Conservation (phyloP, 2,888 invertebrate genomes). For the Acanthosepion pharaonis region DNA sequence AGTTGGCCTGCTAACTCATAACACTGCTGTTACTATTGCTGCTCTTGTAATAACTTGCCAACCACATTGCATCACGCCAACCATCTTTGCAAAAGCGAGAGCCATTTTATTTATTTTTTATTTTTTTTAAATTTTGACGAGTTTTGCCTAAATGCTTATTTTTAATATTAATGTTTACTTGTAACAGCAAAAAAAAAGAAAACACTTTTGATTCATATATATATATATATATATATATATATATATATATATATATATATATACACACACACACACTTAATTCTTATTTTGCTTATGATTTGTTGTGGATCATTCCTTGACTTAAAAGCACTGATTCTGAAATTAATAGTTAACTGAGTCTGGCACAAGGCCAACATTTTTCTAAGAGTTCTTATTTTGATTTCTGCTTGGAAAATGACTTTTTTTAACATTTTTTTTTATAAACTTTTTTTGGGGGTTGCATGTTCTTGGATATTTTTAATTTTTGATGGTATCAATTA, state of each 20-base stretch:
- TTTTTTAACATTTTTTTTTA: too few relatives aligned
- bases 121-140: neutral
- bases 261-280: neutral
- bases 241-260: too few relatives aligned
- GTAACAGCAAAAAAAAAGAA: neutral
- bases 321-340: neutral
- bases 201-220: neutral
- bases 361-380: neutral
- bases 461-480: too few relatives aligned
- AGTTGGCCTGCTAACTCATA: conserved; percentile 49
- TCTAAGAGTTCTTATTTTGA: too few relatives aligned
- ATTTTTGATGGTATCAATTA: too few relatives aligned
- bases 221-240: neutral
- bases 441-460: too few relatives aligned
- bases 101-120: neutral
- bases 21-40: conserved; percentile 34
- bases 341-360: neutral
- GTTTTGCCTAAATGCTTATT: neutral
- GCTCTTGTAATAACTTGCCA: neutral
- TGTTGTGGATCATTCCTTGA: neutral
- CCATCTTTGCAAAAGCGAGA: neutral
- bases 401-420: too few relatives aligned
- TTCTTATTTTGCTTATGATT: too few relatives aligned
- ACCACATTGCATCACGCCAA: neutral
- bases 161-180: neutral